Conservation (phyloP, 2,888 invertebrate species). For the Agrochola macilenta region DNA sequence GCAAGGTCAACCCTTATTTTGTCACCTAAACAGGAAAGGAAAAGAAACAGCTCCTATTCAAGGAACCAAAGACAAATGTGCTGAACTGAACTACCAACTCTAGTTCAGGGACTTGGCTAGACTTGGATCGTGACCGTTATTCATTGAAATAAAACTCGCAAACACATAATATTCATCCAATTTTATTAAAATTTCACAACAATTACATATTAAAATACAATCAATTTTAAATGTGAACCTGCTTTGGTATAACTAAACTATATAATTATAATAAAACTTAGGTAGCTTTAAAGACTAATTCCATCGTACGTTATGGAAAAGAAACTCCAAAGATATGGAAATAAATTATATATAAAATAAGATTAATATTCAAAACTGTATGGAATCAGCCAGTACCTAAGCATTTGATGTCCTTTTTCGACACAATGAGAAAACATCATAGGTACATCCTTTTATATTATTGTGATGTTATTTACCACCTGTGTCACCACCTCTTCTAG, state of each 20-base stretch:
- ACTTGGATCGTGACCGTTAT: not conserved
- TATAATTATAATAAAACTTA: conserved; percentile 18
- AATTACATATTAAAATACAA: conserved; percentile 54
- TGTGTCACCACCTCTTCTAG: not conserved
- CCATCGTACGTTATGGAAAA: not conserved
- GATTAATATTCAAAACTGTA: not conserved
- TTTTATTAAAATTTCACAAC: conserved; percentile 61
- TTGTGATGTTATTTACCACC: too few species aligned
- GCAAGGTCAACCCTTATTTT: too few species aligned
- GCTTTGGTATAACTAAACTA: conserved; percentile 52
- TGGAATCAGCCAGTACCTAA: not conserved
- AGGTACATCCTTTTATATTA: too few species aligned
- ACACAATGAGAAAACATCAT: not conserved
- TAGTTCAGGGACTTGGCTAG: not conserved
- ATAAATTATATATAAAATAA: conserved; percentile 1
- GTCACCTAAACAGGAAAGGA: too few species aligned
- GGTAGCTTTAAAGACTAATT: not conserved
- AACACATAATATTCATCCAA: conserved; percentile 34
- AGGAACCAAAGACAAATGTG: not conserved
- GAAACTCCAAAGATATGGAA: not conserved
- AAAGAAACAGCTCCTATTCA: too few species aligned
- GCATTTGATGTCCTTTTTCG: not conserved
- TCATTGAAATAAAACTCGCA: not conserved
- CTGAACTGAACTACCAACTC: not conserved
- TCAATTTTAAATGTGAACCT: conserved; percentile 44